Evolutionary conservation across 1,140 invertebrate genomes (phyloP), one percentile per base, ranked within the genome.

Genomic region (Trypoxylus dichotomus): DNA sequence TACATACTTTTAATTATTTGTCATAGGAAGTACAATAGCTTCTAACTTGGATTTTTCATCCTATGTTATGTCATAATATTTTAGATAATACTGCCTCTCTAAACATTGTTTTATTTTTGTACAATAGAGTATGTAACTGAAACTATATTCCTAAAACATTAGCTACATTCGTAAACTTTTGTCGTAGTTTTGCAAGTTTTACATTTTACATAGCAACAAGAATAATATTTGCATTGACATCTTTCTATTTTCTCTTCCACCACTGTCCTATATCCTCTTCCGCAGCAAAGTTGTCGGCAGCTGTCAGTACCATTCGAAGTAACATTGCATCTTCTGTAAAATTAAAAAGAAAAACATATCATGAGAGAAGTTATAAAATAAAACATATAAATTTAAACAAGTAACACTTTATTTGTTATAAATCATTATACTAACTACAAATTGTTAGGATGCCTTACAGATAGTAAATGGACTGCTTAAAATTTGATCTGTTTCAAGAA

Each of bases 191-290:
- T 88, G 86, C 94, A 96, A 1, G 91, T 92, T 86, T 96, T 93
- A 86, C 96, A 97, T 85, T 94, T 93, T 10, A 97, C 95, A 83
- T 94, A 94, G 86, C 96, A 97, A 87, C 95, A 97, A 90, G 94
- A 96, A 85, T 95, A 91, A 87, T 96, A 97, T 85, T 94, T 94
- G 89, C 96, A 97, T 82, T 94, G 91, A 87, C 96, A 97, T 82
- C 93, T 89, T 85, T 94, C 93, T 32, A 92, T 88, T 41, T 91
- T 90, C 83, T 91, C 90, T 43, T 90, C 89, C 58, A 91, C 90
- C 72, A 91, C 89, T 1, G 93, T 95, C 58, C 91, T 87, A 85
- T 95, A 93, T 2, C 95, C 95, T 78, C 95, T 90, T 54, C 95
- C 94, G 85, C 96, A 97, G 85, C 96, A 97, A 83, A 97, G 90